These are phyloP conservation scores for Orientallactaga bullata DNA, from an alignment of 2,113 vertebrate species.

Conservation along the genomic window DNA sequence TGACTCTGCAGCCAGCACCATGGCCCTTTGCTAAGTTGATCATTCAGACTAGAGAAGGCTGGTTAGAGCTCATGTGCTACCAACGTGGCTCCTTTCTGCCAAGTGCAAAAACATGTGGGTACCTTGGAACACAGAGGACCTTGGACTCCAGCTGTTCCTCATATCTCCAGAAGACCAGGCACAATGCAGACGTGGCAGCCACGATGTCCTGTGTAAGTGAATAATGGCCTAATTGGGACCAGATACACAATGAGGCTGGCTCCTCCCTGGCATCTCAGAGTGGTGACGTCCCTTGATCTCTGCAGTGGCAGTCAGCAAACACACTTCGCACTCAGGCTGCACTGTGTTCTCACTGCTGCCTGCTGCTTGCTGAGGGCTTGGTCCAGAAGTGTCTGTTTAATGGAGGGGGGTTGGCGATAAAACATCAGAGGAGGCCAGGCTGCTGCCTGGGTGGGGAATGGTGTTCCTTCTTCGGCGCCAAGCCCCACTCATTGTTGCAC, in stretches of 20 bases:
- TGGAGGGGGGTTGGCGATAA: slow-evolving; percentile 90
- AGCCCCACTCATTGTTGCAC: slow-evolving; percentile 65
- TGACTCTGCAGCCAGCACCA: rapidly evolving
- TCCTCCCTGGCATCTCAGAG: slow-evolving; percentile 88
- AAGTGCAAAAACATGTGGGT: rapidly evolving
- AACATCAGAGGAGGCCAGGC: slow-evolving; percentile 87
- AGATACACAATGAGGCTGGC: slow-evolving; percentile 89
- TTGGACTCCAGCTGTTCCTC: background rate
- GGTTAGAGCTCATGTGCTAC: rapidly evolving
- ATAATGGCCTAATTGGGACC: slow-evolving; percentile 88
- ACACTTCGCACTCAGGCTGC: slow-evolving; percentile 84
- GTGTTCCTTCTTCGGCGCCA: slow-evolving; percentile 83
- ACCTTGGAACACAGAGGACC: rapidly evolving
- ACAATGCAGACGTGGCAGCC: background rate
- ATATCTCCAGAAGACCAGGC: rapidly evolving
- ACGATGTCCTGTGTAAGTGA: slow-evolving; percentile 80
- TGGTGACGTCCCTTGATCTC: slow-evolving; percentile 90
- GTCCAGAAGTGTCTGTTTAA: slow-evolving; percentile 93
- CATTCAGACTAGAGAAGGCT: background rate
- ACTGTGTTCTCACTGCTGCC: slow-evolving; percentile 86
- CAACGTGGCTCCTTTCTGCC: too few relatives aligned
- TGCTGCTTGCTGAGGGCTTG: slow-evolving; percentile 88
- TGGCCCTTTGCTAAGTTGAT: background rate
- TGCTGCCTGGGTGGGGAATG: slow-evolving; percentile 79
- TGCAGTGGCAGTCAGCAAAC: slow-evolving; percentile 85